phyloP scores from a whole-genome alignment of 2,113 vertebrate genomes.

The Oncorhynchus keta region DNA sequence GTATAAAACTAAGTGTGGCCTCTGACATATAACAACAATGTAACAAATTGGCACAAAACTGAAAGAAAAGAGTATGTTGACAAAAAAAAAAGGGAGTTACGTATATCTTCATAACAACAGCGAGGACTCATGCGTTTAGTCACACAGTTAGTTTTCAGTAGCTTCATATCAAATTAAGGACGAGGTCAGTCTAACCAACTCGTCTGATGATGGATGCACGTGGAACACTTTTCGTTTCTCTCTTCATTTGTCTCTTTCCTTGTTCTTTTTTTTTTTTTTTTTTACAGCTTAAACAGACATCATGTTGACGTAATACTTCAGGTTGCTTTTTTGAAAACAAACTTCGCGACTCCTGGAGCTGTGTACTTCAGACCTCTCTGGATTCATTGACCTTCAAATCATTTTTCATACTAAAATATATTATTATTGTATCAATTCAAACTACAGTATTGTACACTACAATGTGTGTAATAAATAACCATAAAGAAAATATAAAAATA shows the following conservation, averaged over 20 bases:
- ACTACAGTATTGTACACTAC: constrained; percentile 99
- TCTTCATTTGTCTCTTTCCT: constrained; percentile 53
- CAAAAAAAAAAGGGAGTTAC: constrained; percentile 69
- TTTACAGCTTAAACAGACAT: constrained; percentile 79
- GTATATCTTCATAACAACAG: constrained; percentile 80
- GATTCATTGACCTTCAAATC: constrained; percentile 86
- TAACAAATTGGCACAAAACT: constrained; percentile 90
- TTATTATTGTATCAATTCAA: constrained; percentile 99
- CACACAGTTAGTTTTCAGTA: constrained; percentile 92
- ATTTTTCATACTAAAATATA: constrained; percentile 99
- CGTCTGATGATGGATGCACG: constrained; percentile 88
- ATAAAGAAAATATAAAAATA: constrained; percentile 98
- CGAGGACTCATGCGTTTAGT: constrained; percentile 89
- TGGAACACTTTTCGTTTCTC: constrained; percentile 88
- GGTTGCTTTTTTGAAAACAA: constrained; percentile 80
- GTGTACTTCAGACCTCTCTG: constrained; percentile 82
- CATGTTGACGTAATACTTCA: constrained; percentile 90
- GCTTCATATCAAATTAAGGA: constrained; percentile 89
- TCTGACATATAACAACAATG: constrained; percentile 80
- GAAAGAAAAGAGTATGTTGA: constrained; percentile 68
- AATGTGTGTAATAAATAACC: constrained; percentile 97
- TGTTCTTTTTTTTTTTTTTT: constrained; percentile 66
- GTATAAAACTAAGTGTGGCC: constrained; percentile 81
- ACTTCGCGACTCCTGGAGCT: constrained; percentile 86
- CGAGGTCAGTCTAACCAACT: constrained; percentile 69